Evolutionary conservation across 2,113 vertebrate genomes (phyloP).

Genomic region (Pteropus alecto): DNA sequence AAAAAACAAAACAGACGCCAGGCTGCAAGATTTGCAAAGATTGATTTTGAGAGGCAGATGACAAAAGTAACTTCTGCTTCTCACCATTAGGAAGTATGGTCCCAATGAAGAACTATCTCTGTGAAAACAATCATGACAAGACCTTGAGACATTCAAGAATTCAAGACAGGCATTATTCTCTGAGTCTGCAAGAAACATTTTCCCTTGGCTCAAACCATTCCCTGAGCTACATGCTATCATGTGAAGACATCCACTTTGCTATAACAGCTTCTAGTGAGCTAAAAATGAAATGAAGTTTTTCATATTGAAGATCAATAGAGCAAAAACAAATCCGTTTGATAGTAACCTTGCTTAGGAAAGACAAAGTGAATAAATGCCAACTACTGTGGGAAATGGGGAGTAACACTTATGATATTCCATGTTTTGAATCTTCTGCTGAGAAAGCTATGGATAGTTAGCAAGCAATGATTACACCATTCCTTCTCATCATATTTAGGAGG

Average conservation of each 20-base stretch:
- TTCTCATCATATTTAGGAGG: not conserved
- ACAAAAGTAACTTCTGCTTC: conserved; percentile 59
- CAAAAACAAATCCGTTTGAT: conserved; percentile 32
- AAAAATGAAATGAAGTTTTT: conserved; percentile 38
- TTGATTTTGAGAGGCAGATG: conserved; percentile 81
- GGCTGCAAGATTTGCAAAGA: conserved; percentile 86
- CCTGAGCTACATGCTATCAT: not conserved
- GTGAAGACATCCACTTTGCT: not conserved
- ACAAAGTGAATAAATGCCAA: not conserved
- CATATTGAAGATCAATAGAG: conserved; percentile 10
- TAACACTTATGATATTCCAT: not conserved
- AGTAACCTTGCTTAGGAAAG: not conserved
- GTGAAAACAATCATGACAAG: conserved; percentile 23
- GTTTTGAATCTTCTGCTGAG: not conserved
- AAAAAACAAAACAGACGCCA: conserved; percentile 78
- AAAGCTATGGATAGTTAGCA: not conserved
- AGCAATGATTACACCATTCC: not conserved
- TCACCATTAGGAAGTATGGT: conserved; percentile 50
- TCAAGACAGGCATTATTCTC: not conserved
- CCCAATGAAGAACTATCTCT: conserved; percentile 64
- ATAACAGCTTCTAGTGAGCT: not conserved
- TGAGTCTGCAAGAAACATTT: not conserved
- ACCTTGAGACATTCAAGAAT: not conserved
- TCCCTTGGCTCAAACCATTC: not conserved
- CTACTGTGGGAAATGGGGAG: not conserved